Evolutionary conservation across 2,888 invertebrate genomes (phyloP).

Genomic region (Mycogona germanica): DNA sequence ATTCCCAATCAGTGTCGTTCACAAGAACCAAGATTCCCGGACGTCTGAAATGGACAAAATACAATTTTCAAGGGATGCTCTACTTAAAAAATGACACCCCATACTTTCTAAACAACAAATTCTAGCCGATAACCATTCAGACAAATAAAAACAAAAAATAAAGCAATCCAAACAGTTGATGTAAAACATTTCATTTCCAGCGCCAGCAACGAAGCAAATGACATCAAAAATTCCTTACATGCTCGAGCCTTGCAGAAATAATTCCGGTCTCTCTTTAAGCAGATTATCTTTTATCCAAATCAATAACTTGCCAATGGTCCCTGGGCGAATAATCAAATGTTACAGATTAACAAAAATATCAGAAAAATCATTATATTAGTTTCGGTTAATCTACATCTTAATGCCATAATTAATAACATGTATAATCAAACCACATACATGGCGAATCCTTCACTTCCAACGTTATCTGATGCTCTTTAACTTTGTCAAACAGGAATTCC

Average conservation of each 20-base stretch:
- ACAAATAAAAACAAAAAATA: too few species aligned
- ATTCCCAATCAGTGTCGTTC: slow-evolving; percentile 94
- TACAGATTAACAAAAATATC: background rate
- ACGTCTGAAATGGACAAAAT: slow-evolving; percentile 35
- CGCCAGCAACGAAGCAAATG: too few species aligned
- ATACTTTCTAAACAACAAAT: too few species aligned
- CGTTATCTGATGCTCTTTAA: slow-evolving; percentile 54
- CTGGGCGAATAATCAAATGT: slow-evolving; percentile 20
- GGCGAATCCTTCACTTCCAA: slow-evolving; percentile 41
- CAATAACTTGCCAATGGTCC: slow-evolving; percentile 61
- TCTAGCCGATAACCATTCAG: too few species aligned
- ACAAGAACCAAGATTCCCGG: slow-evolving; percentile 90
- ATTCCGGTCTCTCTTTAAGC: slow-evolving; percentile 66
- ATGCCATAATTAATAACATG: too few species aligned
- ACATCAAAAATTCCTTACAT: slow-evolving; percentile 31
- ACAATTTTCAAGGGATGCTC: background rate
- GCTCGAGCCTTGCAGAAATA: slow-evolving; percentile 36
- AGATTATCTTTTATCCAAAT: slow-evolving; percentile 75
- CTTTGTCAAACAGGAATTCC: slow-evolving; percentile 74
- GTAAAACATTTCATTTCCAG: too few species aligned
- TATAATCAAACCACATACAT: background rate
- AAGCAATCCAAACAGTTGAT: too few species aligned
- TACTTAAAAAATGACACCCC: too few species aligned
- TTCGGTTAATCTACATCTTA: too few species aligned
- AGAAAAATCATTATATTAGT: background rate